These are phyloP conservation scores for Caligus rogercresseyi DNA, from an alignment of 1,140 invertebrate species.

Conservation along the genomic window DNA sequence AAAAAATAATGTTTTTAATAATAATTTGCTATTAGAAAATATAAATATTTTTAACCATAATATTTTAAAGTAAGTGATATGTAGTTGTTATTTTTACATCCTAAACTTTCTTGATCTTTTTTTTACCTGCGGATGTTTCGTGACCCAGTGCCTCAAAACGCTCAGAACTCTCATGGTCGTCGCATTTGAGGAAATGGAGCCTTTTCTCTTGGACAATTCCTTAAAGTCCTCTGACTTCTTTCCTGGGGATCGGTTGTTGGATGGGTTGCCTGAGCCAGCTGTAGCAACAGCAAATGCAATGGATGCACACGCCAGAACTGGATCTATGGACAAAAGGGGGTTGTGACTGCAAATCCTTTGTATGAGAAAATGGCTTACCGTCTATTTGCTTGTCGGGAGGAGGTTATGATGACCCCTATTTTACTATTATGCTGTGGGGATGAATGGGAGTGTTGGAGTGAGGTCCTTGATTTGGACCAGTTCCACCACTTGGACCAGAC, in stretches of 20 bases:
- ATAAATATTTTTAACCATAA: slow-evolving; percentile 3
- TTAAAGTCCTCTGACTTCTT: slow-evolving; percentile 13
- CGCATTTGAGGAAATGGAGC: slow-evolving; percentile 73
- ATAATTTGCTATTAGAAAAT: not conserved
- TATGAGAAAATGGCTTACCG: slow-evolving; percentile 38
- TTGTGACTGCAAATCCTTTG: slow-evolving; percentile 9
- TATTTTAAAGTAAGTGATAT: slow-evolving; percentile 6
- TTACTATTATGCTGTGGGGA: slow-evolving; percentile 18
- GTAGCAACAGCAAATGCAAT: slow-evolving; percentile 81
- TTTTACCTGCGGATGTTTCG: slow-evolving; percentile 41
- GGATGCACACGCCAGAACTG: slow-evolving; percentile 69
- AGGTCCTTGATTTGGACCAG: slow-evolving; percentile 1
- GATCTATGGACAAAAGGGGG: slow-evolving; percentile 38
- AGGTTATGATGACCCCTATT: slow-evolving; percentile 72
- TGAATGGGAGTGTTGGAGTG: slow-evolving; percentile 4
- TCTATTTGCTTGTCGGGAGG: slow-evolving; percentile 66
- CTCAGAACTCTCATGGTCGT: slow-evolving; percentile 82
- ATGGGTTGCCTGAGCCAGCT: slow-evolving; percentile 61
- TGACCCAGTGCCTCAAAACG: slow-evolving; percentile 59
- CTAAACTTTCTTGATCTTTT: not conserved
- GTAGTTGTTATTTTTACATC: slow-evolving; percentile 1
- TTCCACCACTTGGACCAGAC: slow-evolving; percentile 5
- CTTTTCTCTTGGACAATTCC: slow-evolving; percentile 36
- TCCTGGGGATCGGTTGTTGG: slow-evolving; percentile 33
- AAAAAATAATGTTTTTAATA: too few relatives aligned